Base-by-base conservation (phyloP, 2,888 invertebrate genomes). In the Drosophila lacicola region DNA sequence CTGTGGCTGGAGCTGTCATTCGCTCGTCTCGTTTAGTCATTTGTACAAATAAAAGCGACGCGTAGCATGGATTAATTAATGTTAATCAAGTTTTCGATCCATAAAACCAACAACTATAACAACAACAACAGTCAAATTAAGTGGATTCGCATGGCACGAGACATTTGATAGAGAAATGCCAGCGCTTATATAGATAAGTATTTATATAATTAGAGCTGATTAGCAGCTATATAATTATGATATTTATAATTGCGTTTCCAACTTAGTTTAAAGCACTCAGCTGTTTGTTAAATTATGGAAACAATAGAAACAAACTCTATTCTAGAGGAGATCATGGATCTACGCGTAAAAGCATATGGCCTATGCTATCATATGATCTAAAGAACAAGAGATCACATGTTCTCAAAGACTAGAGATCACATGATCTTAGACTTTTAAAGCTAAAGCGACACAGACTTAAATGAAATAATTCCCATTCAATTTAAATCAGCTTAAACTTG, bases 81-180 rank as follows among this genome's bases (percentile, higher is more conserved):
- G 85, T 84, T 86, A 85, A 89, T 86, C 88, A 86, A 86, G 70
- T 89, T 87, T 83, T 70, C 72, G 89, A 78, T 73, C 89, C 79
- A 78, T 70, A 80, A 77, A 70, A 68, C 21, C 49, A 47, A 47
- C 57, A 61, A 44, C 75, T 49, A 57, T 51, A 50, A 44, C 51
- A 56, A 70, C 41, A 67, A 66, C 57, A 72, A 62, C 56, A 53
- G 14, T 55, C 61, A 62, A 70, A 74, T 76, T 61, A 76, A 68
- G 47, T 34, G 50, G 46, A 70, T 58, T 50, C 57, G 58, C 45
- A 34, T 64, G 78, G 78, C 75, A 75, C 75, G 75, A 78, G 75
- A 64, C 75, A 64, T 57, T 78, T 72, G 74, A 61, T 73, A 68
- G 64, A 76, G 58, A 58, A 47, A 56, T 49, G 63, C 53, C 29